phyloP scores from a whole-genome alignment of 2,113 vertebrate species.

The Antennarius striatus region DNA sequence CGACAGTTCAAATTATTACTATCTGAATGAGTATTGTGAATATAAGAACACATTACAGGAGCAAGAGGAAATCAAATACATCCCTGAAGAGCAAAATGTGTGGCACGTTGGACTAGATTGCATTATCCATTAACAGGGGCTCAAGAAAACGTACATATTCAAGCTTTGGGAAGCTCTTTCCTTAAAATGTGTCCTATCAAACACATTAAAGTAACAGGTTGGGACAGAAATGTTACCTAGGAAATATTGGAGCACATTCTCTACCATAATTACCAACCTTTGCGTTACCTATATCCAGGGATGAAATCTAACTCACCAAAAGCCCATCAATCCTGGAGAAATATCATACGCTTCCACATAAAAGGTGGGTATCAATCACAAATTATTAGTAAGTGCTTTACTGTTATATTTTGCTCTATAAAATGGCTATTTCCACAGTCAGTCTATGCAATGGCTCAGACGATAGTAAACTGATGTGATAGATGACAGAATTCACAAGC shows the following conservation, averaged over 20 bases:
- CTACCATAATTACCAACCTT: constrained; percentile 8
- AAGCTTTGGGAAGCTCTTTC: constrained; percentile 23
- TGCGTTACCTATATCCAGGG: neutral
- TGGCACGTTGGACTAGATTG: constrained; percentile 27
- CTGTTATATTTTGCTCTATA: constrained; percentile 55
- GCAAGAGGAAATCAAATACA: constrained; percentile 50
- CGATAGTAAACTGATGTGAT: constrained; percentile 44
- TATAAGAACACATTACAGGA: constrained; percentile 53
- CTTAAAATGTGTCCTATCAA: constrained; percentile 11
- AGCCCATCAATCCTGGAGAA: constrained; percentile 34
- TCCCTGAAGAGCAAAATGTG: constrained; percentile 65
- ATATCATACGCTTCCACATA: constrained; percentile 38
- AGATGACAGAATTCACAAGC: constrained; percentile 47
- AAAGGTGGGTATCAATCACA: constrained; percentile 28
- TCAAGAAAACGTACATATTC: constrained; percentile 11
- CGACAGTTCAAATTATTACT: constrained; percentile 41
- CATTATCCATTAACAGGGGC: constrained; percentile 40
- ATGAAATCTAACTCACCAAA: constrained; percentile 26
- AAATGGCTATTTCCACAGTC: constrained; percentile 77
- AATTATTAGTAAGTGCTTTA: constrained; percentile 61
- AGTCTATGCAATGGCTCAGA: constrained; percentile 62
- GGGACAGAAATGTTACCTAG: neutral
- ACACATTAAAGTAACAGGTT: constrained; percentile 9
- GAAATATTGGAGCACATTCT: constrained; percentile 12
- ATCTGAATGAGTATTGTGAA: constrained; percentile 36